Evolutionary conservation across 2,888 invertebrate genomes (phyloP).

Genomic region (Allygus modestus): DNA sequence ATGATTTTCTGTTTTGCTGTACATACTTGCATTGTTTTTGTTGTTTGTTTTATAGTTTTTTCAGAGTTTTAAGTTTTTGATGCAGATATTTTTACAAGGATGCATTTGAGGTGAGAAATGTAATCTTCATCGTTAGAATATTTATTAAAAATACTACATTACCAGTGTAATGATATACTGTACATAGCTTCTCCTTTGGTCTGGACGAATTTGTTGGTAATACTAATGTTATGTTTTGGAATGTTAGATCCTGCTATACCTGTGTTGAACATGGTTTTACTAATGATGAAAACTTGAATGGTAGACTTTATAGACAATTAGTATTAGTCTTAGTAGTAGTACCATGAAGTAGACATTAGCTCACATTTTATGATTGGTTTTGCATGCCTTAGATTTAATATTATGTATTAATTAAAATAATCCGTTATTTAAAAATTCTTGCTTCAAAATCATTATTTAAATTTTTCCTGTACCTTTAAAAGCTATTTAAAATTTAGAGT

Average conservation of each 20-base stretch:
- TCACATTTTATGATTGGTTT: neutral
- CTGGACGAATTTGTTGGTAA: neutral
- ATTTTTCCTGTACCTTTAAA: no score
- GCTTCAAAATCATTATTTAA: no score
- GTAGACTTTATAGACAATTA: neutral
- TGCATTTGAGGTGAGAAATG: conserved; percentile 18
- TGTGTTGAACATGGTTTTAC: neutral
- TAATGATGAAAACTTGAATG: neutral
- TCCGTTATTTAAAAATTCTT: no score
- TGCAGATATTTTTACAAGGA: neutral
- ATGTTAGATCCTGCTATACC: neutral
- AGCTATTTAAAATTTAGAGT: no score
- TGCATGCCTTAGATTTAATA: no score
- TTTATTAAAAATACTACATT: neutral
- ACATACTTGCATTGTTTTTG: neutral
- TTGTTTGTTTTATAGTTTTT: neutral
- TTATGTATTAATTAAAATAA: no score
- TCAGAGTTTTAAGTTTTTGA: neutral
- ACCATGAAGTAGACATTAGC: neutral
- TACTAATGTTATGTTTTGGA: neutral
- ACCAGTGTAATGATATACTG: no score
- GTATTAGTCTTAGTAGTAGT: neutral
- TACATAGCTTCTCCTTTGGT: neutral
- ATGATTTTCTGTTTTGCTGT: neutral
- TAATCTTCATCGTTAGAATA: no score